Conservation (phyloP, 2,113 vertebrate genomes). For the Sigmodon hispidus region DNA sequence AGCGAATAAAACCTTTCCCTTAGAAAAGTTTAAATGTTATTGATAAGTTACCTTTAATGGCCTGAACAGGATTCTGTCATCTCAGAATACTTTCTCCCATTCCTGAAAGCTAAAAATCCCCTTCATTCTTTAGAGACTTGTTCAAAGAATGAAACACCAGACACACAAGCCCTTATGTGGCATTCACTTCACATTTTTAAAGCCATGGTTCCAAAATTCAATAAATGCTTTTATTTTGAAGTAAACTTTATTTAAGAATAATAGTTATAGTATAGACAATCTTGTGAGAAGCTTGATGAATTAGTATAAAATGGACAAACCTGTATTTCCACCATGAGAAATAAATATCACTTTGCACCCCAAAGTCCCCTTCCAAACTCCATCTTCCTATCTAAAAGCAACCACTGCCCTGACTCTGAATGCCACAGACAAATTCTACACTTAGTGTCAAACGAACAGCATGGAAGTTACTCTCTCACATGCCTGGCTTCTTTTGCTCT, state of each 20-base stretch:
- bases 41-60: not conserved
- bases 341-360: not conserved
- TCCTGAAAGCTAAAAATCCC: constrained; percentile 3
- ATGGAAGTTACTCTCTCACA: not conserved
- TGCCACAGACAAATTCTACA: not conserved
- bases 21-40: not conserved
- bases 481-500: not conserved
- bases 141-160: constrained; percentile 17
- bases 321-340: not conserved
- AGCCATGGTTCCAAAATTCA: not conserved
- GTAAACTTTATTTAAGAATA: constrained; percentile 17
- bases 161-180: not conserved
- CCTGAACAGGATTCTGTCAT: not conserved
- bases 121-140: not conserved
- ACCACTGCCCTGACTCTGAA: not conserved
- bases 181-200: not conserved
- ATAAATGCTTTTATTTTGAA: constrained; percentile 34
- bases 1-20: not conserved
- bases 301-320: not conserved
- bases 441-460: not conserved
- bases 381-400: not conserved
- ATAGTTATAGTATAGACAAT: not conserved
- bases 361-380: not conserved
- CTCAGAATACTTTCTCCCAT: constrained; percentile 24
- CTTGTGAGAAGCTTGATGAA: not conserved